phyloP scores from a whole-genome alignment of 2,888 invertebrate genomes.

The Chrysodeixis includens region DNA sequence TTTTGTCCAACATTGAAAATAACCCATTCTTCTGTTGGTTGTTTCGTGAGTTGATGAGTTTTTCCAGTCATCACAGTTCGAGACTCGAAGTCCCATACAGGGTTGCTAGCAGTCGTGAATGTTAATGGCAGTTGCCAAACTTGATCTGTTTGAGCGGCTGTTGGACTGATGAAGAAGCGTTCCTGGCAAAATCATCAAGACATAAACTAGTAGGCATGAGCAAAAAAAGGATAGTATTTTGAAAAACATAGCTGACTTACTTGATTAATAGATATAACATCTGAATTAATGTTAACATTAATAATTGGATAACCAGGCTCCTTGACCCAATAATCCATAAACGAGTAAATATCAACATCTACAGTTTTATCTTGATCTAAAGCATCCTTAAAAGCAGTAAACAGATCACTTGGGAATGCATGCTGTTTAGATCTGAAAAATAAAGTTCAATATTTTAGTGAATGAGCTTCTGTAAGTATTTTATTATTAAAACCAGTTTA shows the following conservation, averaged over 20 bases:
- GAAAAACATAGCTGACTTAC: constrained; percentile 54
- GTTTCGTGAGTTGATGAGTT: constrained; percentile 62
- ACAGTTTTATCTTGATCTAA: constrained; percentile 67
- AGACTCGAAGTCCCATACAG: constrained; percentile 75
- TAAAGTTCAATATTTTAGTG: not conserved
- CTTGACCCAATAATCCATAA: constrained; percentile 89
- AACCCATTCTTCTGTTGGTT: constrained; percentile 86
- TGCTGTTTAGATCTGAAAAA: constrained; percentile 73
- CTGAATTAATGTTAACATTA: constrained; percentile 72
- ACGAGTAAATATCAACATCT: constrained; percentile 62
- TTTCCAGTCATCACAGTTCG: constrained; percentile 67
- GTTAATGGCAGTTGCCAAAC: constrained; percentile 84
- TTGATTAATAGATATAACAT: constrained; percentile 73
- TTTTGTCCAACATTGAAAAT: constrained; percentile 90
- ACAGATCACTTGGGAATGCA: constrained; percentile 78
- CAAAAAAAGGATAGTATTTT: not conserved
- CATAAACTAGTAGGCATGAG: not conserved
- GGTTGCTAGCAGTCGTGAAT: constrained; percentile 77
- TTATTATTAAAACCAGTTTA: too few relatives aligned
- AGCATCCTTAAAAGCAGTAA: constrained; percentile 70
- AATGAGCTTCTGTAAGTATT: too few relatives aligned
- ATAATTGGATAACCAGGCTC: constrained; percentile 90
- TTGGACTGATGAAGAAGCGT: constrained; percentile 77
- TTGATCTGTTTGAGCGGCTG: constrained; percentile 67
- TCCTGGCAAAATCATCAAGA: constrained; percentile 64